Conservation (phyloP, 2,888 invertebrate species). For the Chromoteleia sp. region DNA sequence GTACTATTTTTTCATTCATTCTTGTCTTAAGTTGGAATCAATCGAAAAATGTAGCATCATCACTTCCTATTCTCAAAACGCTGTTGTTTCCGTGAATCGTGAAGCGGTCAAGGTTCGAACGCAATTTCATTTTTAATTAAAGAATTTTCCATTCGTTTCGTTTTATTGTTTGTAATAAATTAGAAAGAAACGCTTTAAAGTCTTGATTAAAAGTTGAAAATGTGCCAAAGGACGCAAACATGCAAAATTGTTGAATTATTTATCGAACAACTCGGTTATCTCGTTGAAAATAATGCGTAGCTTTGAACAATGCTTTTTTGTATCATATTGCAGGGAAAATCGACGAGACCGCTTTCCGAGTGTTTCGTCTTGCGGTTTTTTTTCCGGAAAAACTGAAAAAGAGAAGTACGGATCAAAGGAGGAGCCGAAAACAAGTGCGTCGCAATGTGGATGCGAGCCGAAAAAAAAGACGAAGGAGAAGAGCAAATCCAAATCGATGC, state of each 20-base stretch:
- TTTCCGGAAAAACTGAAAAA: not conserved
- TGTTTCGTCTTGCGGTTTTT: not conserved
- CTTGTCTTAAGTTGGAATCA: too few relatives aligned
- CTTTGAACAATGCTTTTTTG: too few relatives aligned
- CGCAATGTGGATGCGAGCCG: not conserved
- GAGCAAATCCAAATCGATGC: too few relatives aligned
- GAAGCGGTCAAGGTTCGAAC: slow-evolving; percentile 1
- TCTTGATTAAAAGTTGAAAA: slow-evolving; percentile 4
- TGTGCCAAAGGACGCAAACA: not conserved
- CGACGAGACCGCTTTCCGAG: not conserved
- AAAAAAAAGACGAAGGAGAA: not conserved
- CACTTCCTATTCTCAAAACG: too few relatives aligned
- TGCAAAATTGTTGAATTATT: not conserved
- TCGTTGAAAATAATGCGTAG: too few relatives aligned
- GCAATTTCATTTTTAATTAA: slow-evolving; percentile 1
- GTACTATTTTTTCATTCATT: too few relatives aligned
- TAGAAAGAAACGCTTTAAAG: not conserved
- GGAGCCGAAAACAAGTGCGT: not conserved
- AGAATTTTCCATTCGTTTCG: not conserved
- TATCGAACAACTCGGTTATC: too few relatives aligned
- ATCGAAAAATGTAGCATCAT: too few relatives aligned
- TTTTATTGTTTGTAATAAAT: slow-evolving; percentile 1
- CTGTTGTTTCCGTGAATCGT: too few relatives aligned
- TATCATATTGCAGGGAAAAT: too few relatives aligned
- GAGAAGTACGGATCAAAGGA: not conserved